These are phyloP conservation scores for Xyliphius kryptos DNA, from an alignment of 2,113 vertebrate genomes.

Conservation along the genomic window DNA sequence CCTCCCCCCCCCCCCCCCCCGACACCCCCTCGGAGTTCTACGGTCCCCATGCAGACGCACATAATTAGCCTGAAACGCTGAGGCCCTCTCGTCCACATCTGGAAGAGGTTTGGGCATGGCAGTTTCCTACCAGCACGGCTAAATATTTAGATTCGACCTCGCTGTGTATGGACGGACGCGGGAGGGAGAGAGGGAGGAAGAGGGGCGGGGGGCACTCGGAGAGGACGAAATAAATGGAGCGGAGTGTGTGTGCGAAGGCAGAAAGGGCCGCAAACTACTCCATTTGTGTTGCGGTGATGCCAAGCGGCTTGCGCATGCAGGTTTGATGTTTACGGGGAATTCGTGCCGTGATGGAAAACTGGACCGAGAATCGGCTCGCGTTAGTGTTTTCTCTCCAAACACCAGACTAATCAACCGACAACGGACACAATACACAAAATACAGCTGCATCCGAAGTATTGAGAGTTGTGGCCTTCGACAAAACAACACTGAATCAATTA, in stretches of 20 bases:
- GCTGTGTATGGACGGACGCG: constrained; percentile 72
- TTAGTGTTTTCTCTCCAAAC: too few relatives aligned
- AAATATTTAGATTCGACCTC: constrained; percentile 81
- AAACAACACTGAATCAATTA: too few relatives aligned
- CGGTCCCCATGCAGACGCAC: constrained; percentile 61
- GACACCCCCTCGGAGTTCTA: constrained; percentile 26
- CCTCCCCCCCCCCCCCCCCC: constrained; percentile 30
- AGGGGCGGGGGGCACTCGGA: constrained; percentile 38
- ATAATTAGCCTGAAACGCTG: constrained; percentile 72
- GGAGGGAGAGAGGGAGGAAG: constrained; percentile 54
- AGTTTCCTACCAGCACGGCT: constrained; percentile 75
- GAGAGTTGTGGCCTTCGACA: too few relatives aligned
- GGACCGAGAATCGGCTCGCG: too few relatives aligned
- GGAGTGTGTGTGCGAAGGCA: not conserved
- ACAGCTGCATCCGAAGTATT: not conserved
- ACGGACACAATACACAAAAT: not conserved
- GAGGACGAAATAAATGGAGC: constrained; percentile 37
- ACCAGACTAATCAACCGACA: too few relatives aligned
- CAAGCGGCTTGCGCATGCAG: constrained; percentile 22
- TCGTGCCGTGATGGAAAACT: constrained; percentile 30
- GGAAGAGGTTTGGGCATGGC: constrained; percentile 76
- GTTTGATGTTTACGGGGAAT: constrained; percentile 15
- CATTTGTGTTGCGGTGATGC: constrained; percentile 10
- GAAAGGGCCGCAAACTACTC: constrained; percentile 17
- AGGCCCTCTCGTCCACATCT: constrained; percentile 70